phyloP scores from a whole-genome alignment of 2,113 vertebrate species.

The Neofelis nebulosa region DNA sequence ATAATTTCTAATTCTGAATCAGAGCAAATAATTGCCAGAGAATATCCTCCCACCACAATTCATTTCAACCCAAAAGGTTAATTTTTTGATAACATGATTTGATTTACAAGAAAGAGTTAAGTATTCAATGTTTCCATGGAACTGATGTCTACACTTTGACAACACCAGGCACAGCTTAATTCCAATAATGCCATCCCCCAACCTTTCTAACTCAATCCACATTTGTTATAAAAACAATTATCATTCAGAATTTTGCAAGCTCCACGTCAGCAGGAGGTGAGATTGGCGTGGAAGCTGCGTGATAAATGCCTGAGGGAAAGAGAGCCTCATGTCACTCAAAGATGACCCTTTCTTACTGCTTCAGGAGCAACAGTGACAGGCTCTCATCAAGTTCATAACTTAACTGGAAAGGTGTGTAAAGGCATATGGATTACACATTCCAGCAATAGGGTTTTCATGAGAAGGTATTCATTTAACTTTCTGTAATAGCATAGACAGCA shows the following conservation, averaged over 20 bases:
- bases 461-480: conserved; percentile 36
- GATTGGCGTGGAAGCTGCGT: not conserved
- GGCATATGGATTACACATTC: not conserved
- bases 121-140: not conserved
- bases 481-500: not conserved
- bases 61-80: conserved; percentile 8
- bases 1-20: not conserved
- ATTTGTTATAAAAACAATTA: conserved; percentile 46
- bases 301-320: conserved; percentile 24
- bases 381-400: conserved; percentile 52
- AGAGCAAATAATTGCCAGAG: conserved; percentile 28
- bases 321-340: not conserved
- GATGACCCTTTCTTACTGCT: conserved; percentile 45
- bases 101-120: conserved; percentile 40
- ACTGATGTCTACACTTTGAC: not conserved
- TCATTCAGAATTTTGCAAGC: conserved; percentile 30
- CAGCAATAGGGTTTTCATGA: not conserved
- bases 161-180: not conserved
- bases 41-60: not conserved
- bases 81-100: conserved; percentile 30
- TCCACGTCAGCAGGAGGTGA: not conserved
- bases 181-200: not conserved
- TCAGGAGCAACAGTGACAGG: conserved; percentile 56
- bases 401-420: conserved; percentile 37
- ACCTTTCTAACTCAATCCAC: conserved; percentile 15